phyloP scores from a whole-genome alignment of 2,113 vertebrate species.

The Ammodytes dubius region DNA sequence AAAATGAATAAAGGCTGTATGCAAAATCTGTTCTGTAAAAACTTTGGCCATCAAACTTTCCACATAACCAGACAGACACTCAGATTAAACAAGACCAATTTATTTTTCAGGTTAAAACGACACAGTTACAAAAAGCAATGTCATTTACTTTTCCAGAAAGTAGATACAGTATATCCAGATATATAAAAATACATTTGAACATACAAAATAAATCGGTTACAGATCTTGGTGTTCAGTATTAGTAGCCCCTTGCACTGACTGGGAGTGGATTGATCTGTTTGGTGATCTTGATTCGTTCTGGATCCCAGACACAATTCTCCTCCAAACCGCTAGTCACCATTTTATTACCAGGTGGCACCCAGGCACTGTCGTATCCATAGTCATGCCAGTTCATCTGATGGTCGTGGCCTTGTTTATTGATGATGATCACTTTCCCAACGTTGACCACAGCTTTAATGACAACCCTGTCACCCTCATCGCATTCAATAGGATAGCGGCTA shows the following conservation, averaged over 20 bases:
- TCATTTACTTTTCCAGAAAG: neutral
- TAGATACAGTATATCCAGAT: slow-evolving; percentile 4
- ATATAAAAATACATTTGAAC: slow-evolving; percentile 36
- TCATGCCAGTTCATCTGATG: slow-evolving; percentile 63
- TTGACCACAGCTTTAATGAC: slow-evolving; percentile 50
- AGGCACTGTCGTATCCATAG: slow-evolving; percentile 38
- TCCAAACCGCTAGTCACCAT: slow-evolving; percentile 78
- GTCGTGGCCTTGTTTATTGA: slow-evolving; percentile 53
- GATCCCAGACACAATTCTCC: slow-evolving; percentile 81
- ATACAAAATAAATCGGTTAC: neutral
- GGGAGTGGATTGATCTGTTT: neutral
- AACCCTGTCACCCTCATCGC: neutral
- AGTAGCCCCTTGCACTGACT: neutral
- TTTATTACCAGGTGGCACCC: slow-evolving; percentile 69
- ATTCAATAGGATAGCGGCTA: slow-evolving; percentile 44
- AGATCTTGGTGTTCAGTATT: neutral
- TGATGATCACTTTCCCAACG: slow-evolving; percentile 60
- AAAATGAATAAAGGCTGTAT: no score
- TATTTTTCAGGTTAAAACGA: neutral
- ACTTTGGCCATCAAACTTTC: no score
- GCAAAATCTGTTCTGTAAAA: no score
- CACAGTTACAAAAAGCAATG: neutral
- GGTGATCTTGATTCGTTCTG: slow-evolving; percentile 37
- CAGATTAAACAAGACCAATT: neutral
- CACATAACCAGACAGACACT: neutral